These are phyloP conservation scores for Carcinoscorpius rotundicauda DNA, from an alignment of 1,140 invertebrate species.

Conservation along the genomic window DNA sequence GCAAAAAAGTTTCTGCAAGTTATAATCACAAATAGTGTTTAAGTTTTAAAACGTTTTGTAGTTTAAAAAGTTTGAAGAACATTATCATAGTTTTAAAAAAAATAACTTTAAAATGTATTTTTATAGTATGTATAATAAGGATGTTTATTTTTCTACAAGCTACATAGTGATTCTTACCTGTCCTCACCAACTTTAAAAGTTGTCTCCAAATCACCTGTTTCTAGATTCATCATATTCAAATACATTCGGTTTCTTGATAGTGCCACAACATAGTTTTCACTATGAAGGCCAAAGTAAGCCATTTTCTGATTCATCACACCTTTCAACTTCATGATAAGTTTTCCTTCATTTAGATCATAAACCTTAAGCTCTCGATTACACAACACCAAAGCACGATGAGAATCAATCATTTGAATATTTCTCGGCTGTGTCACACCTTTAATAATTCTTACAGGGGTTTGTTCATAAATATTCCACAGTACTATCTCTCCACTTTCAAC, in stretches of 20 bases:
- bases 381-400: conserved; percentile 58
- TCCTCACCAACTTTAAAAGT: conserved; percentile 52
- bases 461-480: conserved; percentile 47
- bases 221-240: conserved; percentile 74
- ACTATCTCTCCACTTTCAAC: conserved; percentile 58
- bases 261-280: conserved; percentile 60
- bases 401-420: conserved; percentile 39
- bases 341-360: conserved; percentile 61
- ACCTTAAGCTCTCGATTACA: conserved; percentile 64
- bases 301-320: conserved; percentile 86
- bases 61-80: no score
- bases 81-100: no score
- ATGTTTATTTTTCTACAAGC: no score
- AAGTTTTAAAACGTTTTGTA: no score
- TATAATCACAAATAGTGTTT: no score
- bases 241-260: conserved; percentile 78
- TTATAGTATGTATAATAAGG: no score
- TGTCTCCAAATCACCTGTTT: conserved; percentile 66
- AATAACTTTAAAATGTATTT: no score
- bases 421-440: conserved; percentile 34
- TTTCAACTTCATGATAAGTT: conserved; percentile 56
- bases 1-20: no score
- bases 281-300: conserved; percentile 73
- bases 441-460: conserved; percentile 50
- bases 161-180: conserved; percentile 6